phyloP scores from a whole-genome alignment of 2,113 vertebrate genomes.

The Myrmophylax atrothorax region DNA sequence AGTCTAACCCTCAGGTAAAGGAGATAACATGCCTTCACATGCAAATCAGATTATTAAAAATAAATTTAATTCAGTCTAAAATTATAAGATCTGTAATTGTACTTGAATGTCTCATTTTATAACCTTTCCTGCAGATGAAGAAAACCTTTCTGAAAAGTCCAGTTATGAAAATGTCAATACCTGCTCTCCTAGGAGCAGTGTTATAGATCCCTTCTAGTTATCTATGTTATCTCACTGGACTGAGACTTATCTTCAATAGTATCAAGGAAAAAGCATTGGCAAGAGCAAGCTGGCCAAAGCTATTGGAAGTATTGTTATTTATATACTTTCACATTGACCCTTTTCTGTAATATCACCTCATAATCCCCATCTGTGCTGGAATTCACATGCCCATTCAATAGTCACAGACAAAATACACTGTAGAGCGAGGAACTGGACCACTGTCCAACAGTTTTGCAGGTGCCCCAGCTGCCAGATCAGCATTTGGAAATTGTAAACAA shows the following conservation, averaged over 20 bases:
- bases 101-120: not conserved
- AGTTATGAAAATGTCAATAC: not conserved
- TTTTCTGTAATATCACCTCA: not conserved
- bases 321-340: fast-evolving
- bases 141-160: not conserved
- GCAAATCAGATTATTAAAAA: not conserved
- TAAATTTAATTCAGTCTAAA: not conserved
- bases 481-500: fast-evolving
- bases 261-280: not conserved
- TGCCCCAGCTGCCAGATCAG: not conserved
- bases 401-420: not conserved
- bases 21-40: not conserved
- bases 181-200: not conserved
- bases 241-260: not conserved
- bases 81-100: not conserved
- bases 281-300: not conserved
- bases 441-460: fast-evolving
- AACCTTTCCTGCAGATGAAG: not conserved
- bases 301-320: not conserved
- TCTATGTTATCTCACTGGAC: not conserved
- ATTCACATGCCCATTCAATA: not conserved
- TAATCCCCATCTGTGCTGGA: not conserved
- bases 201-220: not conserved
- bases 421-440: not conserved
- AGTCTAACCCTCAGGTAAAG: not conserved